Evolutionary conservation across 2,888 invertebrate species (phyloP), one percentile per base, ranked within the genome.

Genomic region (Drosophila lutescens): DNA sequence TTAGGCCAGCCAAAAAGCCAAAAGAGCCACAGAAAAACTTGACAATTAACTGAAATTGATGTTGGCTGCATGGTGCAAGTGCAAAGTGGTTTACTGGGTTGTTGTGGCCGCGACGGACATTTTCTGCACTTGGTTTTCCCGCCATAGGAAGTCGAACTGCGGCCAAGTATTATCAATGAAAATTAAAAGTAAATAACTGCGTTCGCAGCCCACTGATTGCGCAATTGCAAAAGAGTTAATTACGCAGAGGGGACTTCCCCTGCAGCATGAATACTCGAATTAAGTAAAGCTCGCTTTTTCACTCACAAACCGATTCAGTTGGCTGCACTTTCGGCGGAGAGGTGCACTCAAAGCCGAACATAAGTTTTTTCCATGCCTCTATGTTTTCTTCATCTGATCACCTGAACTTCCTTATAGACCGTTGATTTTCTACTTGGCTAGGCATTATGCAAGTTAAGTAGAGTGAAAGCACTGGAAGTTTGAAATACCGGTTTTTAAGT

Each of bases 131-230:
- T 68, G 77, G 68, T 56, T 74, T 85, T 81, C 65, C 50, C 43
- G 43, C 43, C 73, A 72, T 77, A 86, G 82, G 86, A 86, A 82
- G 86, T 86, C 15, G 55, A 1, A 43, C 20, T 15, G 36, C 34
- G n/a, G 46, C 34, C 49, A 30, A 47, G 56, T 53, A 49, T 55
- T 83, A 73, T 74, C 76, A 78, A 86, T 74, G 75, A 79, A 83
- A 86, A 86, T 79, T 60, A 86, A 81, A 72, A 65, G 75, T 72
- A 83, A 81, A 84, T 84, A 79, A 74, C 81, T 73, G 63, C 38
- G 65, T 44, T 54, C 41, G 30, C 54, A 36, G 26, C 20, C 4
- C 30, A 8, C 30, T 8, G 55, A 36, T 86, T 86, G 76, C 69
- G 76, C 58, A 83, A 83, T 74, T 36, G 32, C 40, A 67, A 77